These are phyloP conservation scores for Hafferia zeledoni DNA, from an alignment of 2,797 vertebrate species.

Conservation along the genomic window DNA sequence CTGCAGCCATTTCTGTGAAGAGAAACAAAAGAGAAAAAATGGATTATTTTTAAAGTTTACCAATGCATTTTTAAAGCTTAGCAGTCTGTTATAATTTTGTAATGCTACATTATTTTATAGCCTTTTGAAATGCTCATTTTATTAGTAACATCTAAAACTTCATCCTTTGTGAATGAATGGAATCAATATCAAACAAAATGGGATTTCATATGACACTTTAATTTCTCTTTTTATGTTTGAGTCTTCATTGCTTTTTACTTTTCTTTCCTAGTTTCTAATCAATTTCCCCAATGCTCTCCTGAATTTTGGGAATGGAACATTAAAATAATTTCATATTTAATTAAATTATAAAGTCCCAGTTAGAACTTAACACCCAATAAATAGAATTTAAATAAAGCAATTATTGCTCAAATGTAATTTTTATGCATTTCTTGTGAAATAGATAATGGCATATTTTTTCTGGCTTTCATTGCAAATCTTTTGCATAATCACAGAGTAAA, in stretches of 20 bases:
- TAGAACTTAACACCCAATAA: constrained; percentile 65
- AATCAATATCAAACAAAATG: constrained; percentile 66
- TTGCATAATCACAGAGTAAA: constrained; percentile 41
- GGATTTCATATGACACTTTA: constrained; percentile 57
- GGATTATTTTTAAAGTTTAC: constrained; percentile 25
- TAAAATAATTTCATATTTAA: constrained; percentile 73
- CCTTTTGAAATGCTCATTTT: constrained; percentile 37
- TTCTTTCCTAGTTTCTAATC: constrained; percentile 66
- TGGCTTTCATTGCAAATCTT: constrained; percentile 17
- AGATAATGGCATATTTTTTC: constrained; percentile 16
- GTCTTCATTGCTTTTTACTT: constrained; percentile 54
- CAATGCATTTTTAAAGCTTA: constrained; percentile 52
- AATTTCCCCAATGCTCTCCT: constrained; percentile 65
- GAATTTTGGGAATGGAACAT: constrained; percentile 12
- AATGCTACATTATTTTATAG: constrained; percentile 54
- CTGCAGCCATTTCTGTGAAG: neutral
- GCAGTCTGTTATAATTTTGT: constrained; percentile 59
- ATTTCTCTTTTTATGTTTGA: constrained; percentile 67
- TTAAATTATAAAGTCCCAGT: constrained; percentile 67
- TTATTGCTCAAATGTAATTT: constrained; percentile 68
- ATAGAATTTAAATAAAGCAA: constrained; percentile 72
- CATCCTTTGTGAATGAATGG: constrained; percentile 49
- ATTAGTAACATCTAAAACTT: constrained; percentile 49
- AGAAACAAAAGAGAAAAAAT: constrained; percentile 48
- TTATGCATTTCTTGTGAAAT: constrained; percentile 62